Conservation (phyloP, 2,797 vertebrate genomes). For the Phalloptychus januarius region DNA sequence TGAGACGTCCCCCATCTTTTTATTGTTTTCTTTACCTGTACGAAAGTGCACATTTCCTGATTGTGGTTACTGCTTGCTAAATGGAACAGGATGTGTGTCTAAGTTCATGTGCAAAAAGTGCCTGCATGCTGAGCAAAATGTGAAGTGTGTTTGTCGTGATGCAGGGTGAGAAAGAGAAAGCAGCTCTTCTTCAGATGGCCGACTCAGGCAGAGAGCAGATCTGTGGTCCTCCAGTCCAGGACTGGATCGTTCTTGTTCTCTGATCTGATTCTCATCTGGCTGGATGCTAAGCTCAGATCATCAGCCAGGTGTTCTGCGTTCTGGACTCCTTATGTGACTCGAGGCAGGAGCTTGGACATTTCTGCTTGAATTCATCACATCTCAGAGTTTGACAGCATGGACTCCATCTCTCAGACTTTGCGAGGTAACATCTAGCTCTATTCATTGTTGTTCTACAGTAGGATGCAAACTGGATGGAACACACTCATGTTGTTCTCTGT, state of each 20-base stretch:
- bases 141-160: slow-evolving; percentile 1
- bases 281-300: not conserved
- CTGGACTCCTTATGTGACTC: not conserved
- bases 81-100: slow-evolving; percentile 70
- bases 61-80: slow-evolving; percentile 42
- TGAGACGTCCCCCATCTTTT: not conserved
- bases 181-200: not conserved
- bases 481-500: not conserved
- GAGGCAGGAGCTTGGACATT: not conserved
- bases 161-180: slow-evolving; percentile 8
- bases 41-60: slow-evolving; percentile 41
- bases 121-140: not conserved
- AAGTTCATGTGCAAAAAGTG: not conserved
- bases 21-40: not conserved
- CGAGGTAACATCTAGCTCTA: slow-evolving; percentile 38
- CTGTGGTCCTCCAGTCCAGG: not conserved
- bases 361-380: not conserved
- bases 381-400: slow-evolving; percentile 30
- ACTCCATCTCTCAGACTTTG: slow-evolving; percentile 29
- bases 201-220: not conserved
- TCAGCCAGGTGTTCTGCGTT: not conserved
- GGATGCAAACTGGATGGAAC: not conserved
- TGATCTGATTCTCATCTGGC: not conserved
- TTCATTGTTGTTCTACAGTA: not conserved
- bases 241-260: not conserved